Evolutionary conservation across 2,113 vertebrate genomes (phyloP).

Genomic region (Amblyornis subalaris): DNA sequence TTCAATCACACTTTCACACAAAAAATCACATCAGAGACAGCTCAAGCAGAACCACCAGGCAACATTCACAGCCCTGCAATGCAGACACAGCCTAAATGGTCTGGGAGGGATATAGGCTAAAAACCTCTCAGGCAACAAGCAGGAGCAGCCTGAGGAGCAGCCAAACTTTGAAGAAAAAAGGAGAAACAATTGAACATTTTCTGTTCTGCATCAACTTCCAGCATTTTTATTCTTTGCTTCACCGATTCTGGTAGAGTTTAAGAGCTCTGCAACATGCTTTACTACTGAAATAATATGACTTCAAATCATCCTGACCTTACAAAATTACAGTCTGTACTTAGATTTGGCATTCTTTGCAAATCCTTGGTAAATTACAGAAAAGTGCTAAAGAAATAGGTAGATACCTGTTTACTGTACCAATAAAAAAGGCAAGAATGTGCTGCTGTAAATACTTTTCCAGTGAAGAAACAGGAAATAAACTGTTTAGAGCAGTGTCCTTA

Average conservation of each 20-base stretch:
- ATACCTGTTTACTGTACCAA: neutral
- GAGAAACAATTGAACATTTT: neutral
- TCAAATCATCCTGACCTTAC: neutral
- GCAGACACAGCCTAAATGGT: neutral
- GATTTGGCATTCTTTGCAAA: neutral
- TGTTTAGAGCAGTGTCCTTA: neutral
- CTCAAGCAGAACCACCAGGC: neutral
- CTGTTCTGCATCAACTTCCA: neutral
- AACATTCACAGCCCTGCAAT: neutral
- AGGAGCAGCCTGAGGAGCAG: neutral
- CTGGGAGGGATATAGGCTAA: neutral
- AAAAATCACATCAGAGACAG: neutral
- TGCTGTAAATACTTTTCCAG: neutral
- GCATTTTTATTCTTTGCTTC: conserved; percentile 15
- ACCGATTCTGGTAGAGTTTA: rapidly evolving
- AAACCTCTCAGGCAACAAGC: neutral
- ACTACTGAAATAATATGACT: neutral
- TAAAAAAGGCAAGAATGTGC: neutral
- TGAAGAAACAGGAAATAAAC: neutral
- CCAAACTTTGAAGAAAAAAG: neutral
- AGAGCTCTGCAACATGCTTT: neutral
- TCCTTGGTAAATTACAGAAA: neutral
- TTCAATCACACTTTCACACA: neutral
- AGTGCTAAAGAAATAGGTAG: neutral
- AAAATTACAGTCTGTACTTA: neutral